Evolutionary conservation across 2,797 vertebrate genomes (phyloP).

Genomic region (Sebastes reedi): DNA sequence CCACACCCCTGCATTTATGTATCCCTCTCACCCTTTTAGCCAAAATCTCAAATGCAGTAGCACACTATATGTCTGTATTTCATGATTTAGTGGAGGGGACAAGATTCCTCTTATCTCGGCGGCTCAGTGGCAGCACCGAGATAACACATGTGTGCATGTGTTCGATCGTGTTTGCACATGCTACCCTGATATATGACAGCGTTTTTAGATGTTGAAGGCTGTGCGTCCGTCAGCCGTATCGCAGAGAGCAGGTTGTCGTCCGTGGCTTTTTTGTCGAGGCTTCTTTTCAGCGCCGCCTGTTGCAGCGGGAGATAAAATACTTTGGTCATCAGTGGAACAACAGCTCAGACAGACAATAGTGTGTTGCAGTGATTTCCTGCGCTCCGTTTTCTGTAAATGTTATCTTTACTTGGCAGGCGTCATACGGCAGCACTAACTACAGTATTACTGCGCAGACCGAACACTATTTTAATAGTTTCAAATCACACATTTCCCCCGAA

Average conservation of each 20-base stretch:
- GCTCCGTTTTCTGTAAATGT: conserved; percentile 35
- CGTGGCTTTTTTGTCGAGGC: conserved; percentile 6
- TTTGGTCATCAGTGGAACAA: conserved; percentile 37
- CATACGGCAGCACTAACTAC: neutral
- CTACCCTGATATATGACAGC: neutral
- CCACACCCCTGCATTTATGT: neutral
- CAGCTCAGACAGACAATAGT: conserved; percentile 29
- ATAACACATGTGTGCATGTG: conserved; percentile 10
- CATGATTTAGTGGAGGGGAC: conserved; percentile 12
- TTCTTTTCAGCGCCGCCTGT: conserved; percentile 33
- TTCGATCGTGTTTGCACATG: conserved; percentile 5
- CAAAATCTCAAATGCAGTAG: neutral
- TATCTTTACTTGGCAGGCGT: conserved; percentile 61
- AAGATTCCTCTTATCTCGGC: conserved; percentile 40
- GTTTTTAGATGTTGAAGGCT: neutral
- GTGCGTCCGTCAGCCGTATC: conserved; percentile 12
- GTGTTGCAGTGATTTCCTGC: conserved; percentile 17
- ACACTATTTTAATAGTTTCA: neutral
- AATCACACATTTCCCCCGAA: neutral
- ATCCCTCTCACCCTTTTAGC: neutral
- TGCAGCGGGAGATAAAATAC: conserved; percentile 56
- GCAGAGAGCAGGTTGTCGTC: conserved; percentile 8
- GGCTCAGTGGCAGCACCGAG: conserved; percentile 30
- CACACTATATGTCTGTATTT: neutral
- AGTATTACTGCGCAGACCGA: neutral